Conservation (phyloP, 1,140 invertebrate genomes). For the Zaprionus lachaisei region DNA sequence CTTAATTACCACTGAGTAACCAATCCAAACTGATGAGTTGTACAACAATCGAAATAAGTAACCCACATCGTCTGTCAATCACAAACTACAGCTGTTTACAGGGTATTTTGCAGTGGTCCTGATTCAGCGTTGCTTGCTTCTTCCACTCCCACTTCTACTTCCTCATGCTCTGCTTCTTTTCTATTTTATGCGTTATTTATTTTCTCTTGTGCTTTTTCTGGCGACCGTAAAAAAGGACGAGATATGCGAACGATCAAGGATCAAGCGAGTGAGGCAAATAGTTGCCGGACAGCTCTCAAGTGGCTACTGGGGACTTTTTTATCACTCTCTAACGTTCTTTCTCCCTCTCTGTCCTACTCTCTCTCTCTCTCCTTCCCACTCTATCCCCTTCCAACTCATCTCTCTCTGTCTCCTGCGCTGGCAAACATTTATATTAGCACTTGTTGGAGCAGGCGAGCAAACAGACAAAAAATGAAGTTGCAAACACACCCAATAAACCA, state of each 20-base stretch:
- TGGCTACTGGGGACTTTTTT: slow-evolving; percentile 13
- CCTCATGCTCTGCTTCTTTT: background rate
- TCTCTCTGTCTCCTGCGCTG: background rate
- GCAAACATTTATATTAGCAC: slow-evolving; percentile 61
- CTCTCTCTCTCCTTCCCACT: background rate
- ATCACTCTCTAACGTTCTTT: background rate
- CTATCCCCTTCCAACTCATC: background rate
- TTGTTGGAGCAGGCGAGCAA: slow-evolving; percentile 46
- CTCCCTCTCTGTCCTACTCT: background rate
- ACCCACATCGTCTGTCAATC: too few relatives aligned
- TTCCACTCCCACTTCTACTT: background rate
- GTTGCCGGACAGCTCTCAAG: slow-evolving; percentile 22
- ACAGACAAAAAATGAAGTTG: slow-evolving; percentile 52
- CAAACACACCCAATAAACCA: slow-evolving; percentile 38
- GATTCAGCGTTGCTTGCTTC: background rate
- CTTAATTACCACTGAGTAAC: too few relatives aligned
- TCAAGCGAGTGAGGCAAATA: slow-evolving; percentile 24
- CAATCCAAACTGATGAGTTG: too few relatives aligned
- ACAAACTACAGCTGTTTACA: background rate
- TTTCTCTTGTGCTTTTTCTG: slow-evolving; percentile 5
- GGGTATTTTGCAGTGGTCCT: background rate
- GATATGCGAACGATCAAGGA: slow-evolving; percentile 44
- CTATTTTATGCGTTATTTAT: slow-evolving; percentile 6
- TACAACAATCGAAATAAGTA: too few relatives aligned
- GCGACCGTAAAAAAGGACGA: slow-evolving; percentile 2